Conservation (phyloP, 2,888 invertebrate genomes). For the Hirtodrosophila confusa region DNA sequence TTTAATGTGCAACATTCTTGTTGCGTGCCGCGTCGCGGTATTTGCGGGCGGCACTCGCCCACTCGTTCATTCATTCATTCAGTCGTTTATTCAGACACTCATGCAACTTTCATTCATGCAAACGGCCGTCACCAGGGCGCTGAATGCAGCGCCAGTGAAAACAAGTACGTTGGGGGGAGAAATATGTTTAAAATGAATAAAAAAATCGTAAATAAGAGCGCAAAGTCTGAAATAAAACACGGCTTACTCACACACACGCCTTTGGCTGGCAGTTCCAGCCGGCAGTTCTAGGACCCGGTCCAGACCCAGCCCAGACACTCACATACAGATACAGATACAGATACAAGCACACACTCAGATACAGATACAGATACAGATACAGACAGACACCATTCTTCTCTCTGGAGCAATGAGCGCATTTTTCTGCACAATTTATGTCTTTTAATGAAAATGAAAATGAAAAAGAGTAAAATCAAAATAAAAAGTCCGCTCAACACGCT, state of each 20-base stretch:
- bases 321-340: constrained; percentile 17
- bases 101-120: constrained; percentile 77
- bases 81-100: constrained; percentile 64
- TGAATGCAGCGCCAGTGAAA: constrained; percentile 60
- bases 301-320: constrained; percentile 32
- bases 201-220: constrained; percentile 78
- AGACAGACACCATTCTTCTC: constrained; percentile 39
- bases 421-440: constrained; percentile 81
- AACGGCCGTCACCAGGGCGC: constrained; percentile 41
- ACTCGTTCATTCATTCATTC: constrained; percentile 61
- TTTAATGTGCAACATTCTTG: constrained; percentile 77
- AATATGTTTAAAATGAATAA: constrained; percentile 52
- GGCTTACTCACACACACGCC: constrained; percentile 50
- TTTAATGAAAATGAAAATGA: constrained; percentile 74
- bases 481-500: constrained; percentile 63
- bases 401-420: constrained; percentile 48
- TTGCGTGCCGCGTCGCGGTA: constrained; percentile 28
- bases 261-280: constrained; percentile 40
- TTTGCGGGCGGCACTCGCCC: constrained; percentile 9
- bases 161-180: constrained; percentile 19
- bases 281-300: constrained; percentile 11
- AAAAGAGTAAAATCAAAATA: constrained; percentile 52
- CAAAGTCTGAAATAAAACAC: constrained; percentile 71
- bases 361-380: constrained; percentile 24
- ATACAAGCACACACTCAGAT: constrained; percentile 27